Percentiles rank a stretch among this genome's conserved stretches.
phyloP scores from a whole-genome alignment of 1,140 invertebrate species.

The Heliconius nattereri region DNA sequence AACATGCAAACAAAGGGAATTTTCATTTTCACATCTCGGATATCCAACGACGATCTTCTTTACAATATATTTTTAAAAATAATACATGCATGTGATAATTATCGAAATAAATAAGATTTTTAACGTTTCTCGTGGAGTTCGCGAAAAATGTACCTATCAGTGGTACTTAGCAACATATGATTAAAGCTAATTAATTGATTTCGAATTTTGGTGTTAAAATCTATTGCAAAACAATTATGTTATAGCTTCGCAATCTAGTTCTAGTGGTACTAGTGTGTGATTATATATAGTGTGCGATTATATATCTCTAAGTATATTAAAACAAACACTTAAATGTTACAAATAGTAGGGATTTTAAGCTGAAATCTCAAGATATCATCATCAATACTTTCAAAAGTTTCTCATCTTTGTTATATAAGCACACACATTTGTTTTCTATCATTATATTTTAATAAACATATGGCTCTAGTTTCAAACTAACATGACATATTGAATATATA shows the following conservation, averaged over 20 bases:
- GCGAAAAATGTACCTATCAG: constrained; percentile 53
- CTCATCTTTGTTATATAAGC: constrained; percentile 40
- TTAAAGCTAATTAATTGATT: constrained; percentile 65
- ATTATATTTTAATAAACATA: constrained; percentile 56
- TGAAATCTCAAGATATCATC: too few species aligned
- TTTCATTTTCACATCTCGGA: constrained; percentile 60
- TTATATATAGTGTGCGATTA: constrained; percentile 42
- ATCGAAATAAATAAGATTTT: constrained; percentile 36
- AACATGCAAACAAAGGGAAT: constrained; percentile 65
- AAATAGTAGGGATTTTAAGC: neutral
- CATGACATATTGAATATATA: constrained; percentile 66
- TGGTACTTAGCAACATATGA: constrained; percentile 73
- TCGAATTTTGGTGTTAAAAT: constrained; percentile 69
- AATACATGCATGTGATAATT: constrained; percentile 56
- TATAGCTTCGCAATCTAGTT: constrained; percentile 74
- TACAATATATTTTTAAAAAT: constrained; percentile 44
- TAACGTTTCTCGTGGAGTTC: constrained; percentile 46
- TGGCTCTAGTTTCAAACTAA: constrained; percentile 70
- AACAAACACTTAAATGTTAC: neutral
- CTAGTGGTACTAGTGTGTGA: constrained; percentile 53
- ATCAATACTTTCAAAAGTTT: neutral
- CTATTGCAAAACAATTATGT: constrained; percentile 75
- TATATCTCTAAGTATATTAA: neutral
- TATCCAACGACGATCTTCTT: constrained; percentile 78
- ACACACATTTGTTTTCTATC: constrained; percentile 54